These are phyloP conservation scores for Tenodera sinensis DNA, from an alignment of 2,888 invertebrate species.

Conservation along the genomic window DNA sequence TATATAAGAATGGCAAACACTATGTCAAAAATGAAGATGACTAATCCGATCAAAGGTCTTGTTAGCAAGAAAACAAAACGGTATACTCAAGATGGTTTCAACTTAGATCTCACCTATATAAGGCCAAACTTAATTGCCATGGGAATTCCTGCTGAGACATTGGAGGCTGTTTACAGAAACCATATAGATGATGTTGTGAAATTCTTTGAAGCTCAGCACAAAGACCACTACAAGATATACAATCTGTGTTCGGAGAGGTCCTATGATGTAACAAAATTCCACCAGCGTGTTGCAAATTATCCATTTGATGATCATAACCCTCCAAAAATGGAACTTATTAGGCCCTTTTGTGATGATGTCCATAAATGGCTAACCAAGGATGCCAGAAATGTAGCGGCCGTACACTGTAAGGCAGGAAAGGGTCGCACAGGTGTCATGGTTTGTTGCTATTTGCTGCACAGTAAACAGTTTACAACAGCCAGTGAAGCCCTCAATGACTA, in stretches of 20 bases:
- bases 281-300: conserved; percentile 78
- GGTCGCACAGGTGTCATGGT: conserved; percentile 86
- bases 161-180: conserved; percentile 95
- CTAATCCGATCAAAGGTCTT: conserved; percentile 83
- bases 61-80: conserved; percentile 94
- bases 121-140: conserved; percentile 94
- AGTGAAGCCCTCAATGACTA: conserved; percentile 88
- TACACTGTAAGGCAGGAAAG: conserved; percentile 99
- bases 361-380: conserved; percentile 79
- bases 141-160: conserved; percentile 95
- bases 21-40: conserved; percentile 79
- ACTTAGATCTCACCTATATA: conserved; percentile 97
- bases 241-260: conserved; percentile 92
- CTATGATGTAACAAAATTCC: conserved; percentile 79
- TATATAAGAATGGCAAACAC: conserved; percentile 67
- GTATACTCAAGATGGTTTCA: conserved; percentile 90
- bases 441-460: conserved; percentile 93
- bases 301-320: conserved; percentile 98
- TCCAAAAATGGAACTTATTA: conserved; percentile 86
- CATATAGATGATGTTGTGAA: conserved; percentile 93
- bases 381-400: conserved; percentile 83
- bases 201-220: conserved; percentile 89
- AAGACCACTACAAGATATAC: conserved; percentile 94
- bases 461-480: conserved; percentile 69
- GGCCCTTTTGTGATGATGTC: conserved; percentile 91